These are phyloP conservation scores for Saccostrea glomerata DNA, from an alignment of 1,140 invertebrate species.

Conservation along the genomic window DNA sequence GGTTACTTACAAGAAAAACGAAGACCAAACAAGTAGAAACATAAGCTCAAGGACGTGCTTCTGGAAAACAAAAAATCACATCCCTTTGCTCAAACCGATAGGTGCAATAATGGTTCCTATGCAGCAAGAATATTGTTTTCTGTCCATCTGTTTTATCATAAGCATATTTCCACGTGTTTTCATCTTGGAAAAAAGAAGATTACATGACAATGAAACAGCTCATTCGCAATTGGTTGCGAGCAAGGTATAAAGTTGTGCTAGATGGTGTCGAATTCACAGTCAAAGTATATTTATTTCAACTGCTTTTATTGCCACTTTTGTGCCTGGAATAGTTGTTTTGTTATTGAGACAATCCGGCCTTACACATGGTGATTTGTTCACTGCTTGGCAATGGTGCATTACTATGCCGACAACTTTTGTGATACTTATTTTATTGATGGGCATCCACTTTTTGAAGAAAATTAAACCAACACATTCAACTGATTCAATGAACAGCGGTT, in stretches of 20 bases:
- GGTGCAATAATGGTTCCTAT: not conserved
- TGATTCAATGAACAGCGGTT: not conserved
- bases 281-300: not conserved
- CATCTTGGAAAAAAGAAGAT: not conserved
- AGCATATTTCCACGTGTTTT: not conserved
- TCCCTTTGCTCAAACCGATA: not conserved
- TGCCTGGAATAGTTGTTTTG: not conserved
- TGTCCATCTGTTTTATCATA: not conserved
- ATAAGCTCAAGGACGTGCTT: not conserved
- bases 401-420: not conserved
- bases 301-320: not conserved
- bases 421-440: not conserved
- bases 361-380: not conserved
- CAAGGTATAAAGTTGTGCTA: not conserved
- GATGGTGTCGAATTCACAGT: not conserved
- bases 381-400: not conserved
- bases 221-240: not conserved
- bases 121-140: not conserved
- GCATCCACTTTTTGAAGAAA: not conserved
- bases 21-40: not conserved
- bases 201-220: not conserved
- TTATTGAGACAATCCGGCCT: not conserved
- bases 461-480: not conserved
- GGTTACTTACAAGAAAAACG: not conserved
- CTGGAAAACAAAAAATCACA: not conserved